phyloP scores from a whole-genome alignment of 1,140 invertebrate genomes.

The Solenopsis invicta region DNA sequence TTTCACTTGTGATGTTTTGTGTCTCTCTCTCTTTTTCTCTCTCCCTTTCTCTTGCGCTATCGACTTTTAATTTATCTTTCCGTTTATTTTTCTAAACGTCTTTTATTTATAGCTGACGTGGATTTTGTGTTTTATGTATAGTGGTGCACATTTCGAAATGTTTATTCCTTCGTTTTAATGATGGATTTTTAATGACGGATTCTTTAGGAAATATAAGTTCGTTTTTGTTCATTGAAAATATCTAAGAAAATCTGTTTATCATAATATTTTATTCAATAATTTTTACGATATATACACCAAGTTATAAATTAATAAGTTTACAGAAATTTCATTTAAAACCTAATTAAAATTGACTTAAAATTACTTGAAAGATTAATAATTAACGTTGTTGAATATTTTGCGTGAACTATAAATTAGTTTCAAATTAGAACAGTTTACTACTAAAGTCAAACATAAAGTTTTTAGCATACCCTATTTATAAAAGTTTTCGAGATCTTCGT shows the following conservation, averaged over 20 bases:
- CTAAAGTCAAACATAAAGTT: neutral
- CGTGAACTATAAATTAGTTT: neutral
- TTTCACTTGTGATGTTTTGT: neutral
- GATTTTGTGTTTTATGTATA: neutral
- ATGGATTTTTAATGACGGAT: constrained; percentile 8
- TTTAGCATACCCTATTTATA: neutral
- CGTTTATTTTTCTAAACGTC: neutral
- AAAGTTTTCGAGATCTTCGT: neutral
- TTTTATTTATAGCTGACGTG: neutral
- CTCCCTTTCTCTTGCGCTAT: neutral
- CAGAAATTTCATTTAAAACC: constrained; percentile 3
- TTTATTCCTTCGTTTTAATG: constrained; percentile 9
- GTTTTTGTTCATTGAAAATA: neutral
- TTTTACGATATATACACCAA: neutral
- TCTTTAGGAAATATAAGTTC: neutral
- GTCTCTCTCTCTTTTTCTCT: too few relatives aligned
- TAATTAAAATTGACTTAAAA: constrained; percentile 28
- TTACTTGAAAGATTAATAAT: constrained; percentile 7
- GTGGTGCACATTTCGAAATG: neutral
- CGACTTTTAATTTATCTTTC: neutral
- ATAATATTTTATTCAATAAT: constrained; percentile 1
- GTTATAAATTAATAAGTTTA: neutral
- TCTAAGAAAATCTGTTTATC: neutral
- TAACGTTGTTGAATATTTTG: neutral
- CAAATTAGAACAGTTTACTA: constrained; percentile 1